Conservation (phyloP, 2,113 vertebrate species). For the Scopus umbretta region DNA sequence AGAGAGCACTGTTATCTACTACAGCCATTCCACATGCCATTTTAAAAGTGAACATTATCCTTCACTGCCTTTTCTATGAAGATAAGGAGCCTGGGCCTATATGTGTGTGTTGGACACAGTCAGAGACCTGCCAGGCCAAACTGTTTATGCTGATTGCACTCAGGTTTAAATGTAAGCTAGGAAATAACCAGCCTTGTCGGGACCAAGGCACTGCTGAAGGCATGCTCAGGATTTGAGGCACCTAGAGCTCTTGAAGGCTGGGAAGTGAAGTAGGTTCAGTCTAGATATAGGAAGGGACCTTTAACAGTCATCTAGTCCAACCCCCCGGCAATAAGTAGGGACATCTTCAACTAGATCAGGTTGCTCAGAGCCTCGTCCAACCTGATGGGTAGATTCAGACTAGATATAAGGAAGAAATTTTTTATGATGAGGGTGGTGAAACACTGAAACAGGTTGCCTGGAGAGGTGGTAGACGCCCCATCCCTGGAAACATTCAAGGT, state of each 20-base stretch:
- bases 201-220: not conserved
- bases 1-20: not conserved
- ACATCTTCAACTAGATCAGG: not conserved
- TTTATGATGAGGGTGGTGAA: not conserved
- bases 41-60: not conserved
- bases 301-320: not conserved
- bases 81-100: not conserved
- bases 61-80: not conserved
- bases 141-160: not conserved
- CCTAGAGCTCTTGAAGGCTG: not conserved
- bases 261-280: not conserved
- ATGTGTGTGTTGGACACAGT: rapidly evolving
- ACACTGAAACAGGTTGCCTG: not conserved
- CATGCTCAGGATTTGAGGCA: not conserved
- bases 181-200: not conserved
- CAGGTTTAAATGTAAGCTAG: not conserved
- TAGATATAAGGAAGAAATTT: not conserved
- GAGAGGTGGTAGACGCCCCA: not conserved
- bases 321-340: not conserved
- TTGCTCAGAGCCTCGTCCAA: not conserved
- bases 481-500: not conserved
- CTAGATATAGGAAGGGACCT: not conserved
- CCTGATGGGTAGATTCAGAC: not conserved
- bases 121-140: not conserved
- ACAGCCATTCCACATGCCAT: not conserved